These are phyloP conservation scores for Galaxea fascicularis DNA, from an alignment of 92 coral and sea anemone genomes.

Conservation along the genomic window DNA sequence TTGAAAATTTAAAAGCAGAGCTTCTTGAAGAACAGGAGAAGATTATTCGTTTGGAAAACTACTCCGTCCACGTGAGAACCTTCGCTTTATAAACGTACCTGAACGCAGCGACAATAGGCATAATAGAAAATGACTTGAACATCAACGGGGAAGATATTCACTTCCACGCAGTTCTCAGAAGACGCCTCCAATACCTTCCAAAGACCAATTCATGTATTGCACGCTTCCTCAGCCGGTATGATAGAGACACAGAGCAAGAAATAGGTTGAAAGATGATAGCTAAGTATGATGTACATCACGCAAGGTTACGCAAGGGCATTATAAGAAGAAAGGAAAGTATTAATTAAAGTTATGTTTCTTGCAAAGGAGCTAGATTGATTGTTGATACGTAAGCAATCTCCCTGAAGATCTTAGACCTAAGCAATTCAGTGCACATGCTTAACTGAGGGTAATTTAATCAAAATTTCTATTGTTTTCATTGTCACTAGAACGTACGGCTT, in stretches of 20 bases:
- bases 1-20: not conserved
- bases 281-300: conserved; percentile 21
- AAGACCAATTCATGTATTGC: conserved; percentile 44
- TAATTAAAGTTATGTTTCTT: conserved; percentile 21
- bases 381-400: not conserved
- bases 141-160: conserved; percentile 9
- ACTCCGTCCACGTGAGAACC: not conserved
- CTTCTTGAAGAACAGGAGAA: conserved; percentile 15
- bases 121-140: conserved; percentile 15
- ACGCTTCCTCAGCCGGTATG: conserved; percentile 22
- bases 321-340: conserved; percentile 33
- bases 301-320: conserved; percentile 37
- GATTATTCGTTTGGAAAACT: conserved; percentile 2
- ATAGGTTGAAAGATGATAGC: conserved; percentile 26
- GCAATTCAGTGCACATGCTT: too few relatives aligned
- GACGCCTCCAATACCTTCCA: conserved; percentile 22
- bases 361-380: not conserved
- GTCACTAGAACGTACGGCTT: too few relatives aligned
- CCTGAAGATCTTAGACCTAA: too few relatives aligned
- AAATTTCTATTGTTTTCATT: too few relatives aligned
- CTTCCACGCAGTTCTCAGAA: conserved; percentile 29
- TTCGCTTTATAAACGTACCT: conserved; percentile 8
- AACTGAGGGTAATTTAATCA: too few relatives aligned
- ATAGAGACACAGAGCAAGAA: conserved; percentile 9
- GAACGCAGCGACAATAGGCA: conserved; percentile 16